phyloP scores from a whole-genome alignment of 2,888 invertebrate genomes.

The Drosophila paramelanica region DNA sequence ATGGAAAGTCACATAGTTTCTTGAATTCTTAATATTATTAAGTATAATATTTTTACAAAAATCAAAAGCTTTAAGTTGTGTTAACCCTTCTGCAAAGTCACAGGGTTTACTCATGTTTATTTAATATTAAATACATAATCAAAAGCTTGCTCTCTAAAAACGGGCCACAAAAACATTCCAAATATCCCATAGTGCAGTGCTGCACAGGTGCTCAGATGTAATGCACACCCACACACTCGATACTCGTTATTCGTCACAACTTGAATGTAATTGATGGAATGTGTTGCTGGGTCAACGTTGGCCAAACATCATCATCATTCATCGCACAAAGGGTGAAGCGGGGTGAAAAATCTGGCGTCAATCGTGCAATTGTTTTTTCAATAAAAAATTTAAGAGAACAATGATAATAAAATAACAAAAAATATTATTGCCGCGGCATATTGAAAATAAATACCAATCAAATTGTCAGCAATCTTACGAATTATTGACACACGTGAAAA shows the following conservation, averaged over 20 bases:
- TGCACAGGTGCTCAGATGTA: background rate
- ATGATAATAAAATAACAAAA: conserved; percentile 18
- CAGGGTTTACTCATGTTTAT: too few relatives aligned
- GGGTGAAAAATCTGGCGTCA: conserved; percentile 17
- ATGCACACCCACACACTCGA: background rate
- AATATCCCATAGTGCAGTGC: background rate
- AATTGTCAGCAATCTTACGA: conserved; percentile 30
- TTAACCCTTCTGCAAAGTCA: too few relatives aligned
- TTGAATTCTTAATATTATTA: too few relatives aligned
- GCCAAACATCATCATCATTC: conserved; percentile 52
- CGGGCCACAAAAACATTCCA: background rate
- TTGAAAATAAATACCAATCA: conserved; percentile 57
- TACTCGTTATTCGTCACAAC: conserved; percentile 14
- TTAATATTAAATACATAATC: too few relatives aligned
- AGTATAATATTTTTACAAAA: too few relatives aligned
- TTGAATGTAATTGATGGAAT: conserved; percentile 50
- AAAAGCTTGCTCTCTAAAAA: too few relatives aligned
- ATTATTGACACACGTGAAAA: conserved; percentile 20
- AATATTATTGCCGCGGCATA: conserved; percentile 4
- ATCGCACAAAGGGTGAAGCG: conserved; percentile 20
- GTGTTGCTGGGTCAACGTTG: conserved; percentile 34
- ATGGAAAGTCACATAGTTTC: too few relatives aligned
- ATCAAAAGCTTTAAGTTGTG: too few relatives aligned
- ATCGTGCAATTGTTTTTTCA: conserved; percentile 17
- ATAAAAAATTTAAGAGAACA: background rate